Base-by-base conservation (phyloP, 2,113 vertebrate species). In the Octodon degus region DNA sequence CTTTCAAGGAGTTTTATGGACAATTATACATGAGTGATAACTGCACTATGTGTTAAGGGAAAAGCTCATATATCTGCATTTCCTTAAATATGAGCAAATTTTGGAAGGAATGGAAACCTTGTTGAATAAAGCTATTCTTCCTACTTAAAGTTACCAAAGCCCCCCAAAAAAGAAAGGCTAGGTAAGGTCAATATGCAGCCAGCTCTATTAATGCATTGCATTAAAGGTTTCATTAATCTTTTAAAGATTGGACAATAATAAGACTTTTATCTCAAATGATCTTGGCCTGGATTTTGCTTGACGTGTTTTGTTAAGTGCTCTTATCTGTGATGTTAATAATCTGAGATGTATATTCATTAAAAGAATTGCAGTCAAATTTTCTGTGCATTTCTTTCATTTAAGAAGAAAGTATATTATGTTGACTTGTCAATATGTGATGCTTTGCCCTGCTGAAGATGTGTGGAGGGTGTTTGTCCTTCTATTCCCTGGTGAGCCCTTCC, bases 1-100 rank as follows among this genome's bases (percentile, higher is more conserved):
- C 96, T 97, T 97, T 96, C 97, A 94, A 93, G 94, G 95, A 97
- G 95, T 96, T 97, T 98, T 97, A 97, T 97, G 97, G 95, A 95
- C 13, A 43, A 96, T 98, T 97, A 96, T 96, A 97, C 89, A 74
- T 96, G 97, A 98, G 92, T 96, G 97, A 97, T 98, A 96, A 97
- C 94, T 62, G 88, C 43, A 96, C 81, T 96, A 7, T 88, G 32
- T 90, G 77, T 92, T 96, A 96, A 96, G 86, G 62, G 89, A 88
- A 96, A 96, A 92, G 86, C 62, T 68, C 92, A 92, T 98, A 95
- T 93, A 97, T 96, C 93, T 97, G 72, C 40, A 95, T 97, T 98
- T 98, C 34, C 90, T 97, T 95, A 94, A 97, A 93, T 94, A 90
- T 97, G 97, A 97, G 94, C 93, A 97, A 94, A 96, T 97, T 95